Evolutionary conservation across 2,888 invertebrate genomes (phyloP), one percentile per base, ranked within the genome.

Genomic region (Torymus tubicola): DNA sequence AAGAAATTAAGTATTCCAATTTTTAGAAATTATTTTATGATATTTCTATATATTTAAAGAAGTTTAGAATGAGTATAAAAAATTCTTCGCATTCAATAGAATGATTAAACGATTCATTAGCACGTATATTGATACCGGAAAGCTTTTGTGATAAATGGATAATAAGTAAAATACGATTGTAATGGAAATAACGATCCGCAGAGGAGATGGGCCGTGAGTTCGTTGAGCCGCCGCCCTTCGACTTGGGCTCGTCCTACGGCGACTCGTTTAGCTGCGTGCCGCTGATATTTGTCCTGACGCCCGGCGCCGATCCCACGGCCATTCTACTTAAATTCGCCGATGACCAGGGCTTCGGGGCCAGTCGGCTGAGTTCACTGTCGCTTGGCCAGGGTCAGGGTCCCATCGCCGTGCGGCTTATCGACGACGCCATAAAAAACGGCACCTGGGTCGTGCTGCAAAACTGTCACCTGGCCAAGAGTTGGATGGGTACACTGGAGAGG

Each of bases 371-470:
- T 88, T 96, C 97, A 0, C 91, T 98, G 61, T 98, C 98, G 0
- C 91, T 98, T 84, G 97, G 97, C 0, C 98, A 98, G 92, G 98
- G 98, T 0, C 98, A 98, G 91, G 98, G 97, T 2, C 95, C 96
- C 0, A 95, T 96, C 84, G 98, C 98, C 1, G 94, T 96, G 24
- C 94, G 93, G 88, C 93, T 98, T 90, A 97, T 98, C 69, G 95
- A 96, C 64, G 95, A 96, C 84, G 98, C 97, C 1, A 93, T 95
- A 4, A 94, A 95, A 86, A 94, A 95, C 85, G 98, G 98, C 2
- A 95, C 95, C 63, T 98, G 98, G 98, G 97, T 98, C 0, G 94
- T 98, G 18, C 91, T 98, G 81, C 98, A 98, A 92, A 98, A 98
- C 91, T 98, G 98, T 89, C 98, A 98, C 89, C 92, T 98, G 87